Evolutionary conservation across 2,888 invertebrate genomes (phyloP), one percentile per base, ranked within the genome.

Genomic region (Thysanoteuthis rhombus): DNA sequence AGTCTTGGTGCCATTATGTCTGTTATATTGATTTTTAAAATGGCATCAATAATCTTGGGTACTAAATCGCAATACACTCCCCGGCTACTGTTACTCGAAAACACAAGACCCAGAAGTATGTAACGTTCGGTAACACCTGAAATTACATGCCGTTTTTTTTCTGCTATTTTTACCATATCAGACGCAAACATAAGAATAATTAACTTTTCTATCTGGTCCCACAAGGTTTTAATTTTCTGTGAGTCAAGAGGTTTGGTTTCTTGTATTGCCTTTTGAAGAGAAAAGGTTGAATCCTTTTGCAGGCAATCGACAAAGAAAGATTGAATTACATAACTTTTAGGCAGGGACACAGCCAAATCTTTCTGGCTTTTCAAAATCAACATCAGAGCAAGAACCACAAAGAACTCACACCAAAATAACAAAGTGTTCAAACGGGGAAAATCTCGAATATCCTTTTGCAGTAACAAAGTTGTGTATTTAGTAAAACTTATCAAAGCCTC

Each of bases 391-490:
- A 95, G n/a, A 4, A 94, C 93, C 32, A 94, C 93, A 92, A 94
- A 96, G 92, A 95, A 95, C 90, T 96, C 96, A 38, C 95, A 89
- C 96, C 96, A 96, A 93, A 95, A 94, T 25, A 95, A 92, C 38
- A 95, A 95, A n/a, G 94, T 93, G 25, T 94, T 93, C 36, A 95
- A 45, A 32, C 95, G 94, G 10, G 96, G 96, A 32, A 95, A 94
- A 0, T 38, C 75, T 36, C 93, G 45, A 39, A 93, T 90, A 19
- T 12, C 8, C 8, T 40, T 22, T 52, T 94, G 94, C 19, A 93
- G 92, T 8, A 95, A 93, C 19, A 95, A 92, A 42, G 93, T 94
- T 16, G 95, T 93, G 93, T 95, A 96, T 93, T 95, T 95, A n/a
- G 95, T 95, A 93, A 95, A 96, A 75, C 94, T 93, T 93, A 95